Percentiles rank a stretch among this genome's conserved stretches.
phyloP scores from a whole-genome alignment of 2,797 vertebrate species.

The Phalanger gymnotis region DNA sequence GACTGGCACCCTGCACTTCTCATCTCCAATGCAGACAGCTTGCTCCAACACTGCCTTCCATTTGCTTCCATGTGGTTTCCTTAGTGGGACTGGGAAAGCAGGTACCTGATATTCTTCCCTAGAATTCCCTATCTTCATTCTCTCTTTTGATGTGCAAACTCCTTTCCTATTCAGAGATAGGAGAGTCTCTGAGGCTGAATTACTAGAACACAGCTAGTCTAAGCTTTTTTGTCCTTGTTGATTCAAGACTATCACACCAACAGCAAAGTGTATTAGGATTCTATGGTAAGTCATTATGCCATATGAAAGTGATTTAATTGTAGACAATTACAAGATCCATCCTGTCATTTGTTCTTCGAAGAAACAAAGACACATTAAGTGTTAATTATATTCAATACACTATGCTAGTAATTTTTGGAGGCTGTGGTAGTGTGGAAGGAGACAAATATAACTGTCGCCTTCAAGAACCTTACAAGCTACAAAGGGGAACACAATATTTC shows the following conservation, averaged over 20 bases:
- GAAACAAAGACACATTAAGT: neutral
- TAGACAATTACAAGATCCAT: neutral
- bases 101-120: too few relatives aligned
- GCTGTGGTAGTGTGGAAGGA: neutral
- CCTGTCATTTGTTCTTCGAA: neutral
- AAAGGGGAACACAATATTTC: neutral
- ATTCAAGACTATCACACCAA: neutral
- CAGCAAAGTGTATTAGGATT: neutral
- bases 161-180: neutral
- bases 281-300: neutral
- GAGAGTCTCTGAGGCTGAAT: neutral
- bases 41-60: neutral
- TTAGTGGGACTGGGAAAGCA: neutral
- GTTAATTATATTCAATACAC: slow-evolving; percentile 18
- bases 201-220: neutral
- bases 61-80: neutral
- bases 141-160: too few relatives aligned
- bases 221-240: neutral
- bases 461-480: neutral
- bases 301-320: neutral
- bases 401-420: neutral
- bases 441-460: neutral
- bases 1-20: neutral
- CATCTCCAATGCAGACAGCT: neutral
- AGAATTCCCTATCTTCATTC: too few relatives aligned